Evolutionary conservation across 1,140 invertebrate species (phyloP), one percentile per base, ranked within the genome.

Genomic region (Trichonephila clavata): DNA sequence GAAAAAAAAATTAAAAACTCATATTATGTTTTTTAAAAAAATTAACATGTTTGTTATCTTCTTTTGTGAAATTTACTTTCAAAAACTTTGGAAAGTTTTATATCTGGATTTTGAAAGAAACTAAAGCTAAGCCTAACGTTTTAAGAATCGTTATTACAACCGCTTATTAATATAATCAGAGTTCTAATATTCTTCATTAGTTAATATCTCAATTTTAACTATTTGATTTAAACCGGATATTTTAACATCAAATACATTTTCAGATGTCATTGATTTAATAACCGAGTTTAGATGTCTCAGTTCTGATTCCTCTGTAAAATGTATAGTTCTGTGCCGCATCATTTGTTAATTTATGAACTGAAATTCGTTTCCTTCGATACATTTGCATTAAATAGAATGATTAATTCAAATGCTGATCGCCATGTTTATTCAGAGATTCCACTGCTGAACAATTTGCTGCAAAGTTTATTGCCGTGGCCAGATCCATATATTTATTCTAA

Each of bases 321-420:
- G 27, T 18, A 39, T 32, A 32, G 0, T 39, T 16, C 27, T 14
- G 6, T 6, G 61, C 20, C 13, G 6, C 13, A 77, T 77, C 14
- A 10, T 20, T 18, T 18, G 14, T 18, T 77, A 77, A 77, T 20
- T 18, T 16, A 32, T 7, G 27, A 77, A 77, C 32, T 39, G 32
- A 77, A 77, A 77, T 77, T 39, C 71, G 32, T 14, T 77, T 14
- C 71, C 71, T 77, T 77, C 7, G 50, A 50, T 27, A 13, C 27
- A 39, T 77, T 77, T 77, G 27, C 71, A 77, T 77, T 77, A 77
- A 77, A 32, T 32, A 18, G 27, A 77, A 32, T 77, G 71, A 77
- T 77, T 77, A 77, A 77, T 77, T 77, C 71, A 77, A 32, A 77
- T 39, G 71, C 16, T 32, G 71, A 77, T 32, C 27, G 71, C 14